Evolutionary conservation across 2,888 invertebrate genomes (phyloP).

Genomic region (Baronia brevicornis): DNA sequence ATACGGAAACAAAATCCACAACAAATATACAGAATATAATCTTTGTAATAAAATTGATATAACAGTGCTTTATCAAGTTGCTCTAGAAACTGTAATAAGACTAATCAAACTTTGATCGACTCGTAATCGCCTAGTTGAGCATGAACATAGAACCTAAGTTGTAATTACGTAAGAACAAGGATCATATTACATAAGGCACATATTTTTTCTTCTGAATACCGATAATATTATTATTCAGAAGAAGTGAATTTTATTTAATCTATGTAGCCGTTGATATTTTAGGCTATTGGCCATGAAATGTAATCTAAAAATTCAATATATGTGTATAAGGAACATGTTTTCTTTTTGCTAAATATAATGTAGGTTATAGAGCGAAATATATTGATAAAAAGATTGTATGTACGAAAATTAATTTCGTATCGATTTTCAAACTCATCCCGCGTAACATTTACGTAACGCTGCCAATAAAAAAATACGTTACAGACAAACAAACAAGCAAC

Average conservation of each 20-base stretch:
- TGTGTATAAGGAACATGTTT: no score
- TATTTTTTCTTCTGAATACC: constrained; percentile 3
- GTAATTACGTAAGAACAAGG: constrained; percentile 55
- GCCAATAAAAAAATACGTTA: constrained; percentile 29
- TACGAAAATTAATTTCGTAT: constrained; percentile 33
- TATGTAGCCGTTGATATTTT: no score
- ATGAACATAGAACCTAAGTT: constrained; percentile 13
- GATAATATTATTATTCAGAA: constrained; percentile 16
- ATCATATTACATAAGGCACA: constrained; percentile 49
- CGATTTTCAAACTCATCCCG: constrained; percentile 41
- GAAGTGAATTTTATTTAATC: not conserved
- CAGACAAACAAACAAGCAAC: constrained; percentile 26
- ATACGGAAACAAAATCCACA: no score
- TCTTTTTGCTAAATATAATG: no score
- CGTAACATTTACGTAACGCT: constrained; percentile 54
- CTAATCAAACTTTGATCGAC: not conserved
- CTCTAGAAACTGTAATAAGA: not conserved
- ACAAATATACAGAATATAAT: no score
- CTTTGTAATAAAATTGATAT: no score
- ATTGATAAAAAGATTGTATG: not conserved
- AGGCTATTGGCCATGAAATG: no score
- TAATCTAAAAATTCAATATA: no score
- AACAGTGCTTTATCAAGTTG: no score
- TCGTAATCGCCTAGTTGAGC: constrained; percentile 7
- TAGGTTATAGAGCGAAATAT: no score